Evolutionary conservation across 2,888 invertebrate genomes (phyloP), one percentile per base, ranked within the genome.

Genomic region (Cephus rjabovi): DNA sequence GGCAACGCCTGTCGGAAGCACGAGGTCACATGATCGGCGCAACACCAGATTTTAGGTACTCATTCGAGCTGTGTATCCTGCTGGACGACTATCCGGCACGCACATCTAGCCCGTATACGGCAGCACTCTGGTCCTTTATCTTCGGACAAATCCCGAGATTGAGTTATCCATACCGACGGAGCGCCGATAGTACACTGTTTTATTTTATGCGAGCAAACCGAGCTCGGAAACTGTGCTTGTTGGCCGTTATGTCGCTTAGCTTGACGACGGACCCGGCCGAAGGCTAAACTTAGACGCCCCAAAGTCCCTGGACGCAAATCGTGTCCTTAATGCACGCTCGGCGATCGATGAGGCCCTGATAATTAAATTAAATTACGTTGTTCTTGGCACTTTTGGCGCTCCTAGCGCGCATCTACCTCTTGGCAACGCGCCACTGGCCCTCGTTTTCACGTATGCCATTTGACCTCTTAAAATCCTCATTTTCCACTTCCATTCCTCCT

Each of bases 221-320:
- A 74, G 77, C 68, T 77, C 81, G 81, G 83, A 81, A 80, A 82
- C 73, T 71, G 85, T 81, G 74, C 78, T 79, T 76, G 77, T 79
- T 85, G 81, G 82, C 84, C 85, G 86, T 85, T 84, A 86, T 85
- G 83, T 84, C 84, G 84, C 84, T 83, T 82, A 83, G 81, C 82
- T 85, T 84, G 86, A 86, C 79, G 80, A 77, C 70, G 33, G 4
- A 33, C 79, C 78, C 80, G 85, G 88, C 88, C 89, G 87, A 87
- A 88, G 86, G 88, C 90, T 91, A 91, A 90, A 90, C 88, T 90
- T 91, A 91, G 90, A 86, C 82, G 83, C 81, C 82, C 81, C 82
- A 83, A 88, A 88, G 90, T 88, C 90, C 90, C 90, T 90, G 90
- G 88, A 89, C 87, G 86, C 83, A 83, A 83, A 86, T 82, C 76